Conservation (phyloP, 2,888 invertebrate genomes). For the Phragmatobia fuliginosa region DNA sequence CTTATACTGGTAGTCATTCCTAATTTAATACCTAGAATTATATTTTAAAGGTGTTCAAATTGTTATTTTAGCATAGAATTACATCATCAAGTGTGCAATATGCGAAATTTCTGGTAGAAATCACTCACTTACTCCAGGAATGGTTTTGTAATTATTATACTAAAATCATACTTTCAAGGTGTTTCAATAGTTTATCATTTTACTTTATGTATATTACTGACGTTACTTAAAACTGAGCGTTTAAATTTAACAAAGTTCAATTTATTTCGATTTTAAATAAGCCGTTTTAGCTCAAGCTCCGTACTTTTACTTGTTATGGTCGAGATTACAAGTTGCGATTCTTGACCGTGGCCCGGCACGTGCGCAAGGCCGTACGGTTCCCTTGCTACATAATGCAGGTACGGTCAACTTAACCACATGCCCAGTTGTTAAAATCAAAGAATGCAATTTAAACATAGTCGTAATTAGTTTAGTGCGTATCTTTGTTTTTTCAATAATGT, state of each 20-base stretch:
- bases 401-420: background rate
- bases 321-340: slow-evolving; percentile 25
- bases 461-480: background rate
- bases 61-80: too few relatives aligned
- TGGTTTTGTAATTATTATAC: too few relatives aligned
- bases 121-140: too few relatives aligned
- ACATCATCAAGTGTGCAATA: too few relatives aligned
- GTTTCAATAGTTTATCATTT: too few relatives aligned
- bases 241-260: background rate
- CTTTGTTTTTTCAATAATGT: background rate
- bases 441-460: background rate
- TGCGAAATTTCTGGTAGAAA: too few relatives aligned
- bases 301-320: slow-evolving; percentile 10
- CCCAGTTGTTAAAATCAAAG: background rate
- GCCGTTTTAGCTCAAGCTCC: background rate
- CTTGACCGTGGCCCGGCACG: slow-evolving; percentile 51
- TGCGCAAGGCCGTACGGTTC: slow-evolving; percentile 39
- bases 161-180: too few relatives aligned
- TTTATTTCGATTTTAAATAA: background rate
- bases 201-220: too few relatives aligned
- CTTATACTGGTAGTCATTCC: too few relatives aligned
- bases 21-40: too few relatives aligned
- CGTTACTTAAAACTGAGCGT: too few relatives aligned
- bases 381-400: background rate
- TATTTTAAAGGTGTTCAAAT: too few relatives aligned